Evolutionary conservation across 2,888 invertebrate species (phyloP), one percentile per base, ranked within the genome.

Genomic region (Dynastes tityus): DNA sequence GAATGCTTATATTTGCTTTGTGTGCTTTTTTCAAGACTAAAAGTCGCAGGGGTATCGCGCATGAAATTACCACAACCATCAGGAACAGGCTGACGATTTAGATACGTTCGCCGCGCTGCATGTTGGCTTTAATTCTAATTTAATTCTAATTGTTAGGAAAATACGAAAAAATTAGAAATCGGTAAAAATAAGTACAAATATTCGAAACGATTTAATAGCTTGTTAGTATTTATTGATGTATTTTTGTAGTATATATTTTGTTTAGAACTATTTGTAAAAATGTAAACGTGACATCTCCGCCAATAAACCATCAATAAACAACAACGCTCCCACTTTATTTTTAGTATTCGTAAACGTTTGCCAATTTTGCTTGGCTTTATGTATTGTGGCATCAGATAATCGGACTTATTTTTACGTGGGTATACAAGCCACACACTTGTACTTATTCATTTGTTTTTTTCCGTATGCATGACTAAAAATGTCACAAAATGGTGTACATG

Each of bases 1-100:
- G 16, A 55, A 51, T 40, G 49, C 58, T 71, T 75, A 49, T n/a
- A 9, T 63, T 16, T 40, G 13, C 49, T 45, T 63, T 58, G 11
- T 55, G 51, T 76, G 1, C 49, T 78, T 71, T 75, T 80, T 78
- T 71, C 37, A 75, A 79, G 77, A 61, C 77, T 49, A 75, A 75
- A 51, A 70, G 55, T 53, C 16, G n/a, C 51, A 29, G 11, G 45
- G 55, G 13, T 53, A 27, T 77, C 73, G 49, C 77, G 49, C 55
- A 40, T 68, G 61, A 78, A 74, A 53, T 74, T 79, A 40, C 77
- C 77, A 29, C 71, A 76, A 58, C 76, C 76, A 32, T 32, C 4
- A 13, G 55, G 55, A 53, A 16, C 13, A n/a, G 3, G 53, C 2
- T 16, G 53, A 13, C 13, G 53, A 53, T 53, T 4, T 53, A 53